Evolutionary conservation across 2,113 vertebrate genomes (phyloP).

Genomic region (Corapipo altera): DNA sequence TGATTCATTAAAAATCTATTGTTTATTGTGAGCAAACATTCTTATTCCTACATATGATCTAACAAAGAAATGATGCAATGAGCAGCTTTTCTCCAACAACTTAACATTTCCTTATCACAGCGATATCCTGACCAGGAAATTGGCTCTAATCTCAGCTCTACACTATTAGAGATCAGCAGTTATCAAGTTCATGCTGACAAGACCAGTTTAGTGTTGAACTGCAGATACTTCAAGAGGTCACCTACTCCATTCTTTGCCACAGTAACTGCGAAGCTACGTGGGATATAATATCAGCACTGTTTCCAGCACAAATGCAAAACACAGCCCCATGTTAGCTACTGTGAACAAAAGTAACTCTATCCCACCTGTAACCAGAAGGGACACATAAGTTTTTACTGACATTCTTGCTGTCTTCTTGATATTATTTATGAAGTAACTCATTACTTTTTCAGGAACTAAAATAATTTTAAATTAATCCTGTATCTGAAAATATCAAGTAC

Average conservation of each 20-base stretch:
- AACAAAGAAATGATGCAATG: background rate
- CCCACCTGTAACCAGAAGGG: background rate
- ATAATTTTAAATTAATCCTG: background rate
- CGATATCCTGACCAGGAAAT: background rate
- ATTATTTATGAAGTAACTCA: background rate
- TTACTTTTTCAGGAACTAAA: background rate
- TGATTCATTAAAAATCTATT: background rate
- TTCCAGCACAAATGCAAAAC: background rate
- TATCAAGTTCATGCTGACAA: background rate
- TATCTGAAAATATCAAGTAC: background rate
- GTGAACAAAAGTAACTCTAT: background rate
- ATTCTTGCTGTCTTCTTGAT: background rate
- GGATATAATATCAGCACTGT: too few relatives aligned
- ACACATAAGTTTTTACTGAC: background rate
- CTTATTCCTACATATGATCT: background rate
- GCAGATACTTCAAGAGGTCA: background rate
- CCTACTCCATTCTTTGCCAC: background rate
- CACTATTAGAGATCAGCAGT: background rate
- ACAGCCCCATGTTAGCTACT: rapidly evolving
- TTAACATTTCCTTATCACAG: background rate
- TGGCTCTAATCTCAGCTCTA: background rate
- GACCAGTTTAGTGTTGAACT: background rate
- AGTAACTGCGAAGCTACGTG: background rate
- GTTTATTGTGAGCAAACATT: background rate
- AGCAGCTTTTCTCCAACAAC: background rate